Conservation (phyloP, 2,888 invertebrate genomes). For the Steromphala cineraria region DNA sequence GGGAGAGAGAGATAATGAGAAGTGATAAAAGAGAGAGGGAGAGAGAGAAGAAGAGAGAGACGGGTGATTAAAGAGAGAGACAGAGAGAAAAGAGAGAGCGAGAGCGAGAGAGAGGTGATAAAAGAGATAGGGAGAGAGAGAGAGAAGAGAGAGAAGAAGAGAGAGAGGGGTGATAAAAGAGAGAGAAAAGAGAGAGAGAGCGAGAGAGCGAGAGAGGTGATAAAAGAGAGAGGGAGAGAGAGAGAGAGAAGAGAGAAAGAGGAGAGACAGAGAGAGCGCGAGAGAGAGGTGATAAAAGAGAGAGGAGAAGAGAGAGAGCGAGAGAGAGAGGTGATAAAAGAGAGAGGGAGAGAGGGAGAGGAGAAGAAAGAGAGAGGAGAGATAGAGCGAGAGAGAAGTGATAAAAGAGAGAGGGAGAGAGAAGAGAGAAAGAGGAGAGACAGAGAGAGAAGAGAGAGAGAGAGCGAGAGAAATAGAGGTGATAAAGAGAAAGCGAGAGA, state of each 20-base stretch:
- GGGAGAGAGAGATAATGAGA: constrained; percentile 22
- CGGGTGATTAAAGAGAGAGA: neutral
- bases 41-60: constrained; percentile 23
- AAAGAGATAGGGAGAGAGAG: neutral
- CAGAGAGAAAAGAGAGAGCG: neutral
- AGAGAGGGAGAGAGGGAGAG: too few relatives aligned
- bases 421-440: neutral
- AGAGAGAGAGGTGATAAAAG: neutral
- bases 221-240: neutral
- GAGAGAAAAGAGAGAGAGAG: neutral
- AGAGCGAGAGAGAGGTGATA: constrained; percentile 13
- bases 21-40: constrained; percentile 19
- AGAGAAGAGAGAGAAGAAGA: neutral
- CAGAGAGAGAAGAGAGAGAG: neutral
- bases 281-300: neutral
- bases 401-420: neutral
- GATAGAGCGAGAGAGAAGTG: neutral
- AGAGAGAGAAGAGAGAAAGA: neutral
- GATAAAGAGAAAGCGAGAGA: too few relatives aligned
- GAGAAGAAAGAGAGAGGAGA: neutral
- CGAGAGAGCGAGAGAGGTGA: neutral
- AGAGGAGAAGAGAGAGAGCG: neutral
- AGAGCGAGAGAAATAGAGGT: neutral
- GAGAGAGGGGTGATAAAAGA: constrained; percentile 1
- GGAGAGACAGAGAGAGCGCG: neutral